A percentile compares a stretch with the other conserved stretches of the same genome.
These are phyloP conservation scores for Coracias cyanogaster DNA, from an alignment of 2,797 vertebrate species.

Conservation along the genomic window DNA sequence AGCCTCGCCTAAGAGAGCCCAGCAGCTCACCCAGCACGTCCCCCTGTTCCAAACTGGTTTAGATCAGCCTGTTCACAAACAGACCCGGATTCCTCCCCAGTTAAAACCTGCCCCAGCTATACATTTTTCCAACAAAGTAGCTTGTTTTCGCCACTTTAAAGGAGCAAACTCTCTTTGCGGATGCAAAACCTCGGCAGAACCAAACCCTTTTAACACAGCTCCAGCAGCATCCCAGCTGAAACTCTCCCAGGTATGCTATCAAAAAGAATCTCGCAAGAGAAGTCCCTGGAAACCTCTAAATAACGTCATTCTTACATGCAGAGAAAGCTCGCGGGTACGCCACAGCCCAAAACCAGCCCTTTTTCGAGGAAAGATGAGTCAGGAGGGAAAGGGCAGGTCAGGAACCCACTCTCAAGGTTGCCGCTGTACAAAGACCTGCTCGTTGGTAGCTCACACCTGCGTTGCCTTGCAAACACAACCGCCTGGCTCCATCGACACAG, in stretches of 20 bases:
- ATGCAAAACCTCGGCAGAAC: background rate
- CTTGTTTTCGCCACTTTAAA: conserved; percentile 19
- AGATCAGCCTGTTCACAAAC: conserved; percentile 48
- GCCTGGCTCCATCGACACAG: conserved; percentile 32
- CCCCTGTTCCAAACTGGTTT: conserved; percentile 41
- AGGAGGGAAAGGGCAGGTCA: conserved; percentile 75
- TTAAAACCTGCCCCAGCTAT: background rate
- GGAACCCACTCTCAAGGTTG: conserved; percentile 61
- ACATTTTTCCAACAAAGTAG: background rate
- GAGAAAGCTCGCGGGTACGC: background rate
- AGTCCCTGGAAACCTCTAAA: background rate
- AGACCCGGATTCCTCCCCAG: background rate
- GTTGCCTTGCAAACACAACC: conserved; percentile 57
- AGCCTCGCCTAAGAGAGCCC: conserved; percentile 3
- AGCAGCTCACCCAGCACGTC: background rate
- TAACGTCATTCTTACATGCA: background rate
- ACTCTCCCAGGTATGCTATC: background rate
- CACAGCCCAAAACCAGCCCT: conserved; percentile 17
- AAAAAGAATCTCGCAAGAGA: conserved; percentile 13
- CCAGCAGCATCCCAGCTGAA: background rate
- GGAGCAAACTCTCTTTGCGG: background rate
- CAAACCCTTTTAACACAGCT: background rate
- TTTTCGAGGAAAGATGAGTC: conserved; percentile 64
- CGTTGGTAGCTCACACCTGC: conserved; percentile 73
- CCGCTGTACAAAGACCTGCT: conserved; percentile 76